phyloP scores from a whole-genome alignment of 2,797 vertebrate species.

The Mionectes olivaceus region DNA sequence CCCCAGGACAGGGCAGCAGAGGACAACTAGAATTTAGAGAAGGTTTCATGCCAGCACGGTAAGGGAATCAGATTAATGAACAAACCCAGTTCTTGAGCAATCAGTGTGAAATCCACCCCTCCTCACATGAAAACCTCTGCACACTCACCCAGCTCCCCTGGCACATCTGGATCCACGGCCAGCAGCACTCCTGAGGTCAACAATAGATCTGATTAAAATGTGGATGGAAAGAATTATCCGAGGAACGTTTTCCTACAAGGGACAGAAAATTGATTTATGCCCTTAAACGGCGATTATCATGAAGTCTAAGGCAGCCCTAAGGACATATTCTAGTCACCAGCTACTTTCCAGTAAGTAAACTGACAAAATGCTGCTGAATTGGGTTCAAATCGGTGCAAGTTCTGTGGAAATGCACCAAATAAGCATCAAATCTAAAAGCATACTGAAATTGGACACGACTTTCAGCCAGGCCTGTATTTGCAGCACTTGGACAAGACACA shows the following conservation, averaged over 20 bases:
- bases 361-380: background rate
- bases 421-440: background rate
- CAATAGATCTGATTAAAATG: background rate
- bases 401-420: background rate
- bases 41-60: fast-evolving
- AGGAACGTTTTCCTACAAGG: background rate
- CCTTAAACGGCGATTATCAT: background rate
- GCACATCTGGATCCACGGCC: background rate
- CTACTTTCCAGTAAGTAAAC: background rate
- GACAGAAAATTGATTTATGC: background rate
- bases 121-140: background rate
- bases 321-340: background rate
- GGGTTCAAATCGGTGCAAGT: background rate
- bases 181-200: background rate
- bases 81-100: background rate
- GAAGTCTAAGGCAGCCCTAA: background rate
- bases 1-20: background rate
- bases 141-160: background rate
- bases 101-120: background rate
- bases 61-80: background rate
- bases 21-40: background rate
- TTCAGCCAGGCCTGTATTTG: background rate
- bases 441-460: background rate
- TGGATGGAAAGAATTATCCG: background rate
- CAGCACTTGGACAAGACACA: background rate